A percentile compares a stretch with the other conserved stretches of the same genome.
Evolutionary conservation across 2,797 vertebrate species (phyloP).

Genomic region (Champsocephalus esox): DNA sequence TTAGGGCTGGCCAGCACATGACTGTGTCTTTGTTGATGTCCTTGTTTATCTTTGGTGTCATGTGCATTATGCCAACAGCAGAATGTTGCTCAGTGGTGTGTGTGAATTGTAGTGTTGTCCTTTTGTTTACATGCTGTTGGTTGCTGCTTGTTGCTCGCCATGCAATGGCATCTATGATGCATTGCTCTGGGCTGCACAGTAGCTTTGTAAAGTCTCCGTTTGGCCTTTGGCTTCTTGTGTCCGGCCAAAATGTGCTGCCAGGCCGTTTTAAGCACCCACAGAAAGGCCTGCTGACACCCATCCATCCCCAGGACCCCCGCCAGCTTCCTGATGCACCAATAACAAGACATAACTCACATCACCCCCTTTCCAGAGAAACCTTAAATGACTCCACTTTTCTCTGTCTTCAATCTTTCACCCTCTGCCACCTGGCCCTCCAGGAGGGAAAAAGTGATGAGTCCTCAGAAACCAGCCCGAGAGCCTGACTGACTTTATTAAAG

Average conservation of each 20-base stretch:
- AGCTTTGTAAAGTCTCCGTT: slow-evolving; percentile 41
- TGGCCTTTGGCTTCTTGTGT: slow-evolving; percentile 47
- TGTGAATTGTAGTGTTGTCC: slow-evolving; percentile 63
- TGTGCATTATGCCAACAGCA: slow-evolving; percentile 61
- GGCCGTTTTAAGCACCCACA: slow-evolving; percentile 30
- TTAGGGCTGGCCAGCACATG: slow-evolving; percentile 51
- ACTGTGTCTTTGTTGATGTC: slow-evolving; percentile 67
- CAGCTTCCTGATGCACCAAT: slow-evolving; percentile 43
- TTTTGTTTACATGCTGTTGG: slow-evolving; percentile 33
- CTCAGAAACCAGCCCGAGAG: slow-evolving; percentile 67
- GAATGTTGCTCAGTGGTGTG: slow-evolving; percentile 60
- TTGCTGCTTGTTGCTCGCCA: slow-evolving; percentile 34
- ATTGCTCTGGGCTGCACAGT: slow-evolving; percentile 52
- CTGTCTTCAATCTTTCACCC: slow-evolving; percentile 52
- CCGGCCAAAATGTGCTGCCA: slow-evolving; percentile 40
- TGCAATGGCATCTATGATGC: slow-evolving; percentile 49
- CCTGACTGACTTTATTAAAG: slow-evolving; percentile 70
- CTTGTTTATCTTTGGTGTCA: slow-evolving; percentile 63
- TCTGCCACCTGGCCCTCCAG: slow-evolving; percentile 65
- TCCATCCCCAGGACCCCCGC: slow-evolving; percentile 39
- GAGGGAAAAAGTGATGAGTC: slow-evolving; percentile 70
- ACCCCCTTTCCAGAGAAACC: slow-evolving; percentile 26
- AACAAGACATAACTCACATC: slow-evolving; percentile 37
- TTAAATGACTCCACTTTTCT: slow-evolving; percentile 47
- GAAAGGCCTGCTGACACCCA: slow-evolving; percentile 55